Conservation (phyloP, 2,113 vertebrate genomes). For the Lathamus discolor region DNA sequence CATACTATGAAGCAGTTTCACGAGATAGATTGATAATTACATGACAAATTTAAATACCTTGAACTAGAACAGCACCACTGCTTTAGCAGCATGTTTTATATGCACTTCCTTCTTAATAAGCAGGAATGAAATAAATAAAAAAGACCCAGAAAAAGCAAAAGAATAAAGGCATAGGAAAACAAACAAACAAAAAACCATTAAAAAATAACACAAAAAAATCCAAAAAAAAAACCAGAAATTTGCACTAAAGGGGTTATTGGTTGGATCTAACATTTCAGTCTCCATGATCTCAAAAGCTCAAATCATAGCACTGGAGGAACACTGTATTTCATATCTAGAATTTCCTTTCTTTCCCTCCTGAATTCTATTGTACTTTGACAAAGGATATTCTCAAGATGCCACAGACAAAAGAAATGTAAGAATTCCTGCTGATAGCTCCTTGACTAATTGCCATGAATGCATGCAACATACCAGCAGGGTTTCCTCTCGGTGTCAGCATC, state of each 20-base stretch:
- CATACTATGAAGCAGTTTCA: neutral
- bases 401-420: constrained; percentile 26
- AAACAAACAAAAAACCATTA: neutral
- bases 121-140: neutral
- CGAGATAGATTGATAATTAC: neutral
- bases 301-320: neutral
- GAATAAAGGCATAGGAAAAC: neutral
- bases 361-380: neutral
- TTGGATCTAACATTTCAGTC: neutral
- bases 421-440: constrained; percentile 28
- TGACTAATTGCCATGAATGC: constrained; percentile 32
- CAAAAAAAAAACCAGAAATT: neutral
- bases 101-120: neutral
- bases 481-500: constrained; percentile 9
- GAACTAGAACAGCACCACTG: neutral
- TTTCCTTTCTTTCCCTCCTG: neutral
- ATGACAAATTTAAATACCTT: neutral
- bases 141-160: neutral
- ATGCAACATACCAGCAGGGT: neutral
- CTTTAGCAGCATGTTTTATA: neutral
- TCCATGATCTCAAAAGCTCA: neutral
- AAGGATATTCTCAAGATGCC: constrained; percentile 30
- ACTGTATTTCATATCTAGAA: neutral
- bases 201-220: neutral
- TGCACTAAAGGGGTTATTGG: neutral